Base-by-base conservation (phyloP, 2,888 invertebrate species). In the Alentia gelatinosa region DNA sequence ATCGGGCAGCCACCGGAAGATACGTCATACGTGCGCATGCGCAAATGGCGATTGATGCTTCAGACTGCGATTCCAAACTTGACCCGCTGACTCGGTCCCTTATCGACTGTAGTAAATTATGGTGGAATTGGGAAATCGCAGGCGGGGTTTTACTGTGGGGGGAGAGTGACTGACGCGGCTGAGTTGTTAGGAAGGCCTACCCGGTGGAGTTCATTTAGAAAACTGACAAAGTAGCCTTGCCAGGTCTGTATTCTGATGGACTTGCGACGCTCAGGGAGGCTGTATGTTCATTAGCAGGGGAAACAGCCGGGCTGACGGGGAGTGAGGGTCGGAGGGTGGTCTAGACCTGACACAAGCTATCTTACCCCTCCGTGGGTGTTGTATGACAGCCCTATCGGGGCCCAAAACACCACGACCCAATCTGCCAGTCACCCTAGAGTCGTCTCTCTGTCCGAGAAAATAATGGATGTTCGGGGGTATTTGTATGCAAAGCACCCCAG, bases 1-100 rank as follows among this genome's bases (percentile, higher is more conserved):
- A 30, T 26, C 9, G n/a, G 39, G 40, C 37, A 40, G 83, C 83
- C 40, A 39, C 40, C 37, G 40, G 83, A 83, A 83, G 83, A 83
- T 83, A 40, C 40, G 83, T 83, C 83, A 40, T 40, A 37, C 40
- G 39, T 39, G 37, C 23, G 40, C 83, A 83, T 83, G 83, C 40
- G 83, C 83, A 83, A 83, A 83, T 83, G 83, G 83, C 83, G 83
- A 40, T 40, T 83, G 83, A 83, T 83, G 83, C 83, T 12, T 9
- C 30, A 30, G 68, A 7, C n/a, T 30, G 68, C 39, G 40, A 83
- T 40, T 37, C 39, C 83, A 40, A 83, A 83, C 37, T 37, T 40
- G 83, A 83, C 83, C 83, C 40, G 83, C n/a, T 15, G 83, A 83
- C 37, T 15, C n/a, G 83, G n/a, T 26, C 9, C 40, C 39, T 83